Evolutionary conservation across 1,140 invertebrate species (phyloP).

Genomic region (Papilio dardanus): DNA sequence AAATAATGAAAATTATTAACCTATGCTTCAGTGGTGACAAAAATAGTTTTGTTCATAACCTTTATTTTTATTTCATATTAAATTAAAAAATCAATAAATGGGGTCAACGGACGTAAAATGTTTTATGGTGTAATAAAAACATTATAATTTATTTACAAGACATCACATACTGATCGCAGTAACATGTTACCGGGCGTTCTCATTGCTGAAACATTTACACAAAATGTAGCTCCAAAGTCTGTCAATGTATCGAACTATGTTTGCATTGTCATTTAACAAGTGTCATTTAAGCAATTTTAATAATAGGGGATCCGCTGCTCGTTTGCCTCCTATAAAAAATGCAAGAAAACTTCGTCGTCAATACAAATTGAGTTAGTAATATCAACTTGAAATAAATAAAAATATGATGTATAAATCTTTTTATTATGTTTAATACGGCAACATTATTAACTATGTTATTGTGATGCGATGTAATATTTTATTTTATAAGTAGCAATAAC

Average conservation of each 20-base stretch:
- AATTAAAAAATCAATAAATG: background rate
- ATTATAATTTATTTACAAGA: background rate
- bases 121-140: background rate
- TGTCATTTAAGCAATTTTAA: no score
- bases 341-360: no score
- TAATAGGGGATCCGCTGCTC: no score
- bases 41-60: background rate
- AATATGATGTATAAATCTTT: background rate
- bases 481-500: background rate
- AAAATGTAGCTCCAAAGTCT: no score
- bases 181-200: background rate
- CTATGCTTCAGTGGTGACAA: slow-evolving; percentile 6
- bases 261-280: no score
- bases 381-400: no score
- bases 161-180: slow-evolving; percentile 8
- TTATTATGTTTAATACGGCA: background rate
- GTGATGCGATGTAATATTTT: background rate
- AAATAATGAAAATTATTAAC: no score
- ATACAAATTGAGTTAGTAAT: no score
- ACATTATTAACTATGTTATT: background rate
- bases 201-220: background rate
- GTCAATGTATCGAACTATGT: no score
- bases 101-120: background rate
- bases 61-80: slow-evolving; percentile 17
- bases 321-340: no score